Evolutionary conservation across 64 coral and sea anemone genomes (phyloP), one percentile per base, ranked within the genome.

Genomic region (Exaiptasia diaphana): DNA sequence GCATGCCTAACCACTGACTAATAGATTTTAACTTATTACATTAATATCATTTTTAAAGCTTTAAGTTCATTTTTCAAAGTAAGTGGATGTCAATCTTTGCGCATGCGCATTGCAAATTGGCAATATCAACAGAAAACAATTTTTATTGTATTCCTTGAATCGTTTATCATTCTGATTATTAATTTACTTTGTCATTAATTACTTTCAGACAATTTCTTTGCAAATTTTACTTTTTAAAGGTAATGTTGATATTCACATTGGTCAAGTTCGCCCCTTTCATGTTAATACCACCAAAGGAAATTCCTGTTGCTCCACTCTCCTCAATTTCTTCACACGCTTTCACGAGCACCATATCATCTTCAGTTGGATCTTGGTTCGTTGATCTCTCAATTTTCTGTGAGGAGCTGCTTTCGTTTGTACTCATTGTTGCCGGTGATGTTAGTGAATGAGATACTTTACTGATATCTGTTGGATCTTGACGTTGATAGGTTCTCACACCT

Each of bases 281-380:
- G n/a, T n/a, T n/a, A 56, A 56, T 56, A n/a, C 53, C 53, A n/a
- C 53, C 53, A 4, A 56, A 15, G 25, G 18, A 15, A n/a, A 56
- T 56, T n/a, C 25, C 25, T 56, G 53, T 56, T 56, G 18, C 53
- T n/a, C n/a, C n/a, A 56, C 53, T 56, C 37, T 15, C 38, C 31
- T 68, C 64, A 68, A 32, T 32, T 20, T 68, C 64, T 40, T 68
- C 64, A 68, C 64, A 68, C 4, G 64, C 64, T 68, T 68, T 34
- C 21, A 21, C 21, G 37, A 71, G 24, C 68, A 71, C 22, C 40
- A 71, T 40, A 71, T 71, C 68, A 71, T 71, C 68, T 40, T 71
- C 37, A 39, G 21, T 41, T 21, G 21, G 14, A 40, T 41, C 46
- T 35, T 23, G 33, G 20, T 40, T 45, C 27, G 43, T 25, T 4